These are phyloP conservation scores for Argopecten irradians DNA, from an alignment of 1,140 invertebrate species.

Conservation along the genomic window DNA sequence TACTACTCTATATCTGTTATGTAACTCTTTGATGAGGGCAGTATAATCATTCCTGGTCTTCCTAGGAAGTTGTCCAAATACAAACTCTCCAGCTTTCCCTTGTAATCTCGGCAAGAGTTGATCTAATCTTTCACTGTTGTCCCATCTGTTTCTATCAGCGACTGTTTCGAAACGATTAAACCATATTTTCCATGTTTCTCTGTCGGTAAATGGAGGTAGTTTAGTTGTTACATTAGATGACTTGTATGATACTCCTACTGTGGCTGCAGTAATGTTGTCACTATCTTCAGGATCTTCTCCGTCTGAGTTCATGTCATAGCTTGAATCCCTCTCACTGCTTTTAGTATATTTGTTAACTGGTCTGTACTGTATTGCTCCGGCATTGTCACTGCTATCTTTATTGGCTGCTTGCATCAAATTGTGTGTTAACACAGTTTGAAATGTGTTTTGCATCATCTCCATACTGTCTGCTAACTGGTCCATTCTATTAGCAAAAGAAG, in stretches of 20 bases:
- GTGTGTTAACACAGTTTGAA: background rate
- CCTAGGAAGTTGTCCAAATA: constrained; percentile 38
- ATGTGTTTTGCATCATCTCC: background rate
- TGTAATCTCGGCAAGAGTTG: constrained; percentile 48
- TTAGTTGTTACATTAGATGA: constrained; percentile 2
- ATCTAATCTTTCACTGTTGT: constrained; percentile 33
- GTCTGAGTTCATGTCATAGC: background rate
- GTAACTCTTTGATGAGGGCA: constrained; percentile 39
- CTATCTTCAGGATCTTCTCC: background rate
- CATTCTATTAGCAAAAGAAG: background rate
- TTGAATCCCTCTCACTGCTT: background rate
- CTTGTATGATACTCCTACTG: background rate
- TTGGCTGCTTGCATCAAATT: background rate
- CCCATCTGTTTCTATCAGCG: constrained; percentile 32
- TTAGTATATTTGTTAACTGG: background rate
- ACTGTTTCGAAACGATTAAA: constrained; percentile 42
- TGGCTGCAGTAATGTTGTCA: background rate
- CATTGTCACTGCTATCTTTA: background rate
- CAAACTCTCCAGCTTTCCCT: constrained; percentile 44
- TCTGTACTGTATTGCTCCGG: background rate
- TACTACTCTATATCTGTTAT: constrained; percentile 38
- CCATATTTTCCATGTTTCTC: constrained; percentile 48
- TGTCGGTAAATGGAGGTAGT: constrained; percentile 43
- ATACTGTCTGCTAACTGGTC: background rate
- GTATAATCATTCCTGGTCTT: constrained; percentile 30